Evolutionary conservation across 2,888 invertebrate genomes (phyloP).

Genomic region (Idaea dimidiata): DNA sequence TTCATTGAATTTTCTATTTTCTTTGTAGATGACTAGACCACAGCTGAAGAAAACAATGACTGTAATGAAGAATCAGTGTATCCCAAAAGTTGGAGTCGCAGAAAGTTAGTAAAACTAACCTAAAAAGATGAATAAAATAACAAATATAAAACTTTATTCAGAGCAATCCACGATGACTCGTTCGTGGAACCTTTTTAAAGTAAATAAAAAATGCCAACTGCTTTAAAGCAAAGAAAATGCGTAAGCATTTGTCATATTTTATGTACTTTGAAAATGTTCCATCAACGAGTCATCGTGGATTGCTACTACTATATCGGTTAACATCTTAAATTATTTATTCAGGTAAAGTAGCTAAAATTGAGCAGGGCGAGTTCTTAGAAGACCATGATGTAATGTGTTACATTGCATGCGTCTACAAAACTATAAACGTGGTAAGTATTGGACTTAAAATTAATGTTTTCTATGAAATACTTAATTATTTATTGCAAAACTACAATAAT

Average conservation of each 20-base stretch:
- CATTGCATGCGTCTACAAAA: conserved; percentile 59
- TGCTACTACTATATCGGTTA: neutral
- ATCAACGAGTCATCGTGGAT: too few species aligned
- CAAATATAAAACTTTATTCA: too few species aligned
- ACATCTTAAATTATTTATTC: conserved; percentile 23
- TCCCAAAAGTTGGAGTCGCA: conserved; percentile 78
- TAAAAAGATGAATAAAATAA: too few species aligned
- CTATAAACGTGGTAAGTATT: conserved; percentile 53
- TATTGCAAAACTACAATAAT: too few species aligned
- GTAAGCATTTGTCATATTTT: too few species aligned
- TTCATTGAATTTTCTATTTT: neutral
- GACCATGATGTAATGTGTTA: conserved; percentile 64
- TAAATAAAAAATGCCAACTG: too few species aligned
- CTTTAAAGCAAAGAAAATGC: too few species aligned
- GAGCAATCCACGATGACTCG: too few species aligned
- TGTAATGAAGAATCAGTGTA: conserved; percentile 81
- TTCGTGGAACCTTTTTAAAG: too few species aligned
- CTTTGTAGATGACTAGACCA: conserved; percentile 61
- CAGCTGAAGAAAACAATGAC: conserved; percentile 82
- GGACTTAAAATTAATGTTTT: neutral
- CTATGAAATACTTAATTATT: neutral
- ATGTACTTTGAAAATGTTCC: too few species aligned
- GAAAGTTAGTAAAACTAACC: conserved; percentile 59
- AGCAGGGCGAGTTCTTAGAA: conserved; percentile 58
- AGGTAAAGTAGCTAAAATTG: conserved; percentile 62